Evolutionary conservation across 2,888 invertebrate species (phyloP).

Genomic region (Isotomurus palustris): DNA sequence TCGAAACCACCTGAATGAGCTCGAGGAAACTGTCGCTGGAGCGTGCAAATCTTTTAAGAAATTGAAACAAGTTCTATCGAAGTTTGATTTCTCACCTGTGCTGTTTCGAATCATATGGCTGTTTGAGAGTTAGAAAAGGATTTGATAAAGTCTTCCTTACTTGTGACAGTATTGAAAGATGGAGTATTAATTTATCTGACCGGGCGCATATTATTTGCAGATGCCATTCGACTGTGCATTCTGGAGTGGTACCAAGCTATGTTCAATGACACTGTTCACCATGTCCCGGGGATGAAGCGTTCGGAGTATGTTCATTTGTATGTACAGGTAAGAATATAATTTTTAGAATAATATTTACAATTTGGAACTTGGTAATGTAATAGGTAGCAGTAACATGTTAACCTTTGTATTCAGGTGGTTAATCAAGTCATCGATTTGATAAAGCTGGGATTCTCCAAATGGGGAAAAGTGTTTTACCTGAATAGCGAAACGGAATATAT

Average conservation of each 20-base stretch:
- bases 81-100: slow-evolving; percentile 15
- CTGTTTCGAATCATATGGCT: slow-evolving; percentile 25
- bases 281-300: slow-evolving; percentile 2
- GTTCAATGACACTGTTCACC: slow-evolving; percentile 16
- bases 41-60: slow-evolving; percentile 34
- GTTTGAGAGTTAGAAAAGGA: slow-evolving; percentile 11
- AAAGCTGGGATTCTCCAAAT: slow-evolving; percentile 27
- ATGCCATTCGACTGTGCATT: slow-evolving; percentile 35
- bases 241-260: slow-evolving; percentile 41
- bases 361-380: not conserved
- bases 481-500: slow-evolving; percentile 32
- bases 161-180: not conserved
- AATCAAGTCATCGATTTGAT: slow-evolving; percentile 34
- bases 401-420: slow-evolving; percentile 28
- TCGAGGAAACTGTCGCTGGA: slow-evolving; percentile 31
- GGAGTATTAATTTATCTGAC: not conserved
- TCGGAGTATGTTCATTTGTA: not conserved
- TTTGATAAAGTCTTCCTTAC: not conserved
- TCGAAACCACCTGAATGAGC: slow-evolving; percentile 37
- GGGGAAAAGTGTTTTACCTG: slow-evolving; percentile 38
- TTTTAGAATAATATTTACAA: not conserved
- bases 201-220: not conserved
- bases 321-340: slow-evolving; percentile 8
- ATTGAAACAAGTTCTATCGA: slow-evolving; percentile 24
- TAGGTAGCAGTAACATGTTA: no score